Percentiles rank a stretch among this genome's conserved stretches.
Evolutionary conservation across 2,888 invertebrate genomes (phyloP).

Genomic region (Drosophila helvetica): DNA sequence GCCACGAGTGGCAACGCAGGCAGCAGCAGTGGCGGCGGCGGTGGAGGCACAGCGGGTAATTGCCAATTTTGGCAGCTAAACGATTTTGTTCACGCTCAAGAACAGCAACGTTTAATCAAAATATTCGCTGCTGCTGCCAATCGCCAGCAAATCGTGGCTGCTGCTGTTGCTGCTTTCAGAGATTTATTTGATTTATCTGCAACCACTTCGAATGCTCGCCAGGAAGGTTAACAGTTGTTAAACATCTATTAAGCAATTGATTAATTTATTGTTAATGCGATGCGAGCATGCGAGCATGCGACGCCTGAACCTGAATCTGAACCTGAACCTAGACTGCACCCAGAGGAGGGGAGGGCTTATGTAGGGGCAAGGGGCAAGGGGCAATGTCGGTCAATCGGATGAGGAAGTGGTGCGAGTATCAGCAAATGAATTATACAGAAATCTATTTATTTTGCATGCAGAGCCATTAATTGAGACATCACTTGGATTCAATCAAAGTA

Average conservation of each 20-base stretch:
- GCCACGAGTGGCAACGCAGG: conserved; percentile 21
- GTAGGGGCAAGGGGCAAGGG: background rate
- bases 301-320: conserved; percentile 1
- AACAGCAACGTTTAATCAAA: conserved; percentile 52
- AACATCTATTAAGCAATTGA: conserved; percentile 67
- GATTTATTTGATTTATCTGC: conserved; percentile 65
- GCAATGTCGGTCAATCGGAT: conserved; percentile 47
- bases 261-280: conserved; percentile 65
- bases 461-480: conserved; percentile 30
- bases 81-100: conserved; percentile 69
- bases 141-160: conserved; percentile 32
- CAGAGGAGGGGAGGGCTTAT: background rate
- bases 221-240: conserved; percentile 74
- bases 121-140: conserved; percentile 48
- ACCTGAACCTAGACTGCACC: conserved; percentile 9
- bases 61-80: conserved; percentile 63
- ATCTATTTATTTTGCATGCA: conserved; percentile 14
- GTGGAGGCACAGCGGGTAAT: conserved; percentile 56
- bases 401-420: conserved; percentile 53
- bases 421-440: conserved; percentile 33
- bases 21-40: conserved; percentile 16
- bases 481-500: conserved; percentile 18
- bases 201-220: conserved; percentile 62
- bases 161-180: conserved; percentile 1
- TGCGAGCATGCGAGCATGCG: conserved; percentile 33